phyloP scores from a whole-genome alignment of 2,888 invertebrate genomes.

The Drosophila niveifrons region DNA sequence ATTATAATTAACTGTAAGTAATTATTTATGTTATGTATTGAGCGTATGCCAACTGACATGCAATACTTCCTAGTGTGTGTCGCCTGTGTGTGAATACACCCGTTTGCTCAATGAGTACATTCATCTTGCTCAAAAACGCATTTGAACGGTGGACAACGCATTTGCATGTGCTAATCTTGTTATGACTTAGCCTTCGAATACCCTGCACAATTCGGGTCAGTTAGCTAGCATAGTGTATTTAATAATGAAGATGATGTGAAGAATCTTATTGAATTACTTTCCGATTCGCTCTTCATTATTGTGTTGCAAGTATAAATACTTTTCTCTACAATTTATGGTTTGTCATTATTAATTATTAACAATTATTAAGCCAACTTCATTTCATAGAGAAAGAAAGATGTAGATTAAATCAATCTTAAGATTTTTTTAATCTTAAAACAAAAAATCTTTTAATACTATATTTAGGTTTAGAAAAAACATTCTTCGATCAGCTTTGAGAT shows the following conservation, averaged over 20 bases:
- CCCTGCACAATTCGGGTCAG: not conserved
- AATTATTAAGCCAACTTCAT: too few relatives aligned
- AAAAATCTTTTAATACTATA: too few relatives aligned
- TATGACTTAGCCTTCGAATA: constrained; percentile 4
- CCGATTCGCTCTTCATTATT: too few relatives aligned
- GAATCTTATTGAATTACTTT: not conserved
- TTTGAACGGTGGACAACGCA: constrained; percentile 18
- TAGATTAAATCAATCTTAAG: too few relatives aligned
- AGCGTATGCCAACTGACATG: constrained; percentile 57
- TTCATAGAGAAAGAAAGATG: too few relatives aligned
- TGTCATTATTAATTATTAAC: too few relatives aligned
- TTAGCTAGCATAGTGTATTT: not conserved
- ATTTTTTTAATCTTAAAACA: too few relatives aligned
- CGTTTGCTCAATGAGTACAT: constrained; percentile 41
- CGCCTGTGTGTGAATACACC: constrained; percentile 4
- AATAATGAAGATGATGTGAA: not conserved
- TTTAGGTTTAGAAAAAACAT: too few relatives aligned
- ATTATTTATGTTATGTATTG: constrained; percentile 69
- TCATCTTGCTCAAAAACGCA: constrained; percentile 63
- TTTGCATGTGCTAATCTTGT: constrained; percentile 27
- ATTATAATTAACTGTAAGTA: constrained; percentile 64
- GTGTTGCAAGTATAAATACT: too few relatives aligned
- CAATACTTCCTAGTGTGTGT: constrained; percentile 62
- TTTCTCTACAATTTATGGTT: too few relatives aligned
- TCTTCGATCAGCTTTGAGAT: too few relatives aligned